Percentiles rank a stretch among this genome's conserved stretches.
Conservation (phyloP, 1,140 invertebrate species). For the Drosophila micromelanica region DNA sequence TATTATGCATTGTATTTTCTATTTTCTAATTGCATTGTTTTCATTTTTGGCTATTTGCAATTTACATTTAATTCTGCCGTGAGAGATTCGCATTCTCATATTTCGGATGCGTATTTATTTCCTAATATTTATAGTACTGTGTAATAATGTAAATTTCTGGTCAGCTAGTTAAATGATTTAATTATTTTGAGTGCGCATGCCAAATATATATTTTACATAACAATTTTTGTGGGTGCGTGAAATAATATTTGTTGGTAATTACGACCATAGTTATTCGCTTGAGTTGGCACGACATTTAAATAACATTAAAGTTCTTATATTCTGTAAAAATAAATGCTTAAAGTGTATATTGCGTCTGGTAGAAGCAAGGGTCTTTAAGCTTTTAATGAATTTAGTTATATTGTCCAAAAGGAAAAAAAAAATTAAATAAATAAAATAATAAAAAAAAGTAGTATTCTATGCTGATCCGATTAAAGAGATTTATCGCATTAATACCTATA, state of each 20-base stretch:
- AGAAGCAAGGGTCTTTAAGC: too few relatives aligned
- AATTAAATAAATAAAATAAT: too few relatives aligned
- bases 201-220: slow-evolving; percentile 7
- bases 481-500: too few relatives aligned
- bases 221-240: not conserved
- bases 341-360: too few relatives aligned
- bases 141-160: slow-evolving; percentile 53
- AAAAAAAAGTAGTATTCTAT: too few relatives aligned
- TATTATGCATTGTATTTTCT: slow-evolving; percentile 16
- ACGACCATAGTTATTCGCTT: slow-evolving; percentile 8
- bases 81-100: slow-evolving; percentile 2
- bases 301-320: not conserved
- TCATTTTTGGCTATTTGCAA: slow-evolving; percentile 23
- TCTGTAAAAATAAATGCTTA: not conserved
- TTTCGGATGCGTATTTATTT: slow-evolving; percentile 11
- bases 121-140: slow-evolving; percentile 31
- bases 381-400: too few relatives aligned
- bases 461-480: too few relatives aligned
- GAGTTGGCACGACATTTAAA: not conserved
- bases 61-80: slow-evolving; percentile 56
- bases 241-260: slow-evolving; percentile 11
- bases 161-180: slow-evolving; percentile 17
- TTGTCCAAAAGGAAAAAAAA: too few relatives aligned
- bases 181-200: slow-evolving; percentile 2
- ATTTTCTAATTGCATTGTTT: slow-evolving; percentile 72